Conservation (phyloP, 2,113 vertebrate genomes). For the Pterocles gutturalis region DNA sequence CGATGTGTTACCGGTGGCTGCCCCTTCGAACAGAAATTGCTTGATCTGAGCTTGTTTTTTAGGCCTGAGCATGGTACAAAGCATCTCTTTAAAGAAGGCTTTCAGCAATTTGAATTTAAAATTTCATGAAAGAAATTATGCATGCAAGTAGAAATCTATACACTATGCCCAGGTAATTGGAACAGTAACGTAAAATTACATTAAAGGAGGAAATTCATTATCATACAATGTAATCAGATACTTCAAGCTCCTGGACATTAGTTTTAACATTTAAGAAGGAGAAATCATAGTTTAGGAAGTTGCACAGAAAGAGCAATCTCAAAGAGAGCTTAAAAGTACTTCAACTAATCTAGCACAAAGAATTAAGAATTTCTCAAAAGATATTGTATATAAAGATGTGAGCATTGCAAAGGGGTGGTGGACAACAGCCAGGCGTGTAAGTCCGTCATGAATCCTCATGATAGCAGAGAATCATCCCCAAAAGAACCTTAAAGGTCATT, state of each 20-base stretch:
- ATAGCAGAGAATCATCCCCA: conserved; percentile 39
- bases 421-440: not conserved
- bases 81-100: not conserved
- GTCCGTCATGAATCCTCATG: not conserved
- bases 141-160: not conserved
- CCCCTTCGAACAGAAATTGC: not conserved
- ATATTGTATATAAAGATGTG: not conserved
- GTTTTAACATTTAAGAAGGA: not conserved
- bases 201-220: conserved; percentile 17
- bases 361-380: conserved; percentile 15
- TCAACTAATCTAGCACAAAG: not conserved
- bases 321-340: not conserved
- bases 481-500: conserved; percentile 47
- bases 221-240: conserved; percentile 18
- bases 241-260: not conserved
- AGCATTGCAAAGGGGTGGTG: not conserved
- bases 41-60: not conserved
- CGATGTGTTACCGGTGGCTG: not conserved
- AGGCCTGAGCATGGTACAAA: not conserved
- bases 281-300: not conserved
- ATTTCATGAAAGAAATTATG: not conserved
- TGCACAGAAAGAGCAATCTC: not conserved
- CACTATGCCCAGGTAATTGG: not conserved
- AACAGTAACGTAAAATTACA: not conserved
- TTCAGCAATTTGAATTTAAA: not conserved